Evolutionary conservation across 2,113 vertebrate species (phyloP), one percentile per base, ranked within the genome.

Genomic region (Xenopus laevis): DNA sequence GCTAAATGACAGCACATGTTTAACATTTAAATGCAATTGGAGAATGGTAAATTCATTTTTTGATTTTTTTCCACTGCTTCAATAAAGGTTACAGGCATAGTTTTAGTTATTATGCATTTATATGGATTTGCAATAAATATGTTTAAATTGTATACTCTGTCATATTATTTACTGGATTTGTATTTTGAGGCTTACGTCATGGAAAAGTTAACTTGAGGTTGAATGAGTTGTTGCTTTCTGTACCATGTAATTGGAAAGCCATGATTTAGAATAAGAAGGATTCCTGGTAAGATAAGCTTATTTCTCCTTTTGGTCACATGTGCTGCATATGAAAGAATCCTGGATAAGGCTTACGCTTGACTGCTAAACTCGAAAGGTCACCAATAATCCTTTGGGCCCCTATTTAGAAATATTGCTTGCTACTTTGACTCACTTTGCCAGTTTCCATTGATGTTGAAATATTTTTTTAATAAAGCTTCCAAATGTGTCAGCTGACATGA

Each of bases 51-150:
- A 65, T n/a, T 65, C 63, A 46, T 17, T 65, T 40, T 63, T 33
- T 63, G 4, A n/a, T 33, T 40, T 27, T 63, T 63, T 63, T 55
- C 15, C 13, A 16, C 27, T 33, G 61, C 18, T 45, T 45, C 63
- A 65, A 45, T 45, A 65, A 65, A 45, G 20, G 63, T 45, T 65
- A 65, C 7, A 46, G 63, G 11, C 11, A 45, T 63, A 16, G 21
- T 15, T 63, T 33, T 4, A 46, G 17, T 16, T 65, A 64, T 64
- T 40, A 18, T 65, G 40, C 15, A 13, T 65, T 45, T 46, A 65
- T 18, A 46, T 46, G 17, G 63, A 65, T 65, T 65, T 65, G 40
- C n/a, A 45, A 65, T 17, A 65, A 65, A 65, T 46, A 20, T n/a
- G 17, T 46, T 46, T 16, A 46, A 65, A 46, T 46, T n/a, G 40